phyloP scores from a whole-genome alignment of 92 coral and sea anemone species.

The Palythoa grandis region DNA sequence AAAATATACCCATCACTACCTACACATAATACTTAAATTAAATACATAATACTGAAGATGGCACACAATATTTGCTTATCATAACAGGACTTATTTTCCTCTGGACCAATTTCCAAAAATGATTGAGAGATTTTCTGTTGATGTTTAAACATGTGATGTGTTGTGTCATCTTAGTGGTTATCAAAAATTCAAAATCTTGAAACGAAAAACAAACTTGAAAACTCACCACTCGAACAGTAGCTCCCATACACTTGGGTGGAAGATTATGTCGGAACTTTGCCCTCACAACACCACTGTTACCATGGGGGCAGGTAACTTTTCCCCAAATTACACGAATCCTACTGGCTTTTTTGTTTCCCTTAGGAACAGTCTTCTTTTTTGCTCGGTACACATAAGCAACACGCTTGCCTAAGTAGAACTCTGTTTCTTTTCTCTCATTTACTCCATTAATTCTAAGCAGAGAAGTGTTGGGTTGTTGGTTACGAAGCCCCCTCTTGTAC shows the following conservation, averaged over 20 bases:
- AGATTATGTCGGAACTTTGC: constrained; percentile 97
- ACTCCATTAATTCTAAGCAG: constrained; percentile 95
- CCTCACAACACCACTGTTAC: constrained; percentile 99
- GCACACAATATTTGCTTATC: no score
- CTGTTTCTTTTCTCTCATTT: constrained; percentile 76
- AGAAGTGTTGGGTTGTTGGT: constrained; percentile 97
- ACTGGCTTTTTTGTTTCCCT: constrained; percentile 88
- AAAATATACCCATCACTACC: no score
- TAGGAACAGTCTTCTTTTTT: constrained; percentile 83
- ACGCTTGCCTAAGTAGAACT: constrained; percentile 96
- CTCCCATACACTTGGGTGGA: constrained; percentile 97
- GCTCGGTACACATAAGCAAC: constrained; percentile 96
- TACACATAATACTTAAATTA: no score
- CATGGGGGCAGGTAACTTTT: constrained; percentile 91
- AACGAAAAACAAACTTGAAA: background rate
- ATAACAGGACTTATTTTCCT: no score
- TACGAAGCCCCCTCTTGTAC: constrained; percentile 94
- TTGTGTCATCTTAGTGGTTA: no score
- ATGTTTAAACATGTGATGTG: no score
- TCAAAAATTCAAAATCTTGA: no score
- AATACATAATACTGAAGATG: no score
- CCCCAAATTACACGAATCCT: constrained; percentile 98
- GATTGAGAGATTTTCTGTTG: no score
- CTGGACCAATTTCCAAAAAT: no score
- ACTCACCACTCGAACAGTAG: constrained; percentile 97